These are phyloP conservation scores for Sporophila hypoxantha DNA, from an alignment of 2,113 vertebrate species.

Conservation along the genomic window DNA sequence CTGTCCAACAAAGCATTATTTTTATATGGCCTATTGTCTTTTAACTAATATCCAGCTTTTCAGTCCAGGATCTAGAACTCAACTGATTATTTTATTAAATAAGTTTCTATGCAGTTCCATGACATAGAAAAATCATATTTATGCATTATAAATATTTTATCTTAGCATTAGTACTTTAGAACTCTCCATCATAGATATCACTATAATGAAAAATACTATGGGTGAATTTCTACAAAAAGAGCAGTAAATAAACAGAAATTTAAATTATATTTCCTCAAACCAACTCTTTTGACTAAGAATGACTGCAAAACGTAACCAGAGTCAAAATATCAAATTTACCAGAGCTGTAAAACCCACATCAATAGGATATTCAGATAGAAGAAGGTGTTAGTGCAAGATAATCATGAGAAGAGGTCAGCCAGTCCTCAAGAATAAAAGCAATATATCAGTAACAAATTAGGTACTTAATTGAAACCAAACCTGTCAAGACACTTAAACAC, in stretches of 20 bases:
- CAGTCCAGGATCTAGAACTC: background rate
- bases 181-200: background rate
- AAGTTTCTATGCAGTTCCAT: background rate
- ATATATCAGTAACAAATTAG: background rate
- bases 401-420: background rate
- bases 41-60: background rate
- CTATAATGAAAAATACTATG: background rate
- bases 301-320: background rate
- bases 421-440: background rate
- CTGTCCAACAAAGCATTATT: background rate
- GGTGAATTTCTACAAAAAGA: background rate
- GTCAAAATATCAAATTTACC: background rate
- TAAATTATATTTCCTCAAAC: background rate
- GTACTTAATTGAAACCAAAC: background rate
- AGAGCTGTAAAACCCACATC: background rate
- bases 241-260: background rate
- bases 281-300: background rate
- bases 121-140: background rate
- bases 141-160: background rate
- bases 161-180: background rate
- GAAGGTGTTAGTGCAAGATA: no score
- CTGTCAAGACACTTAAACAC: background rate
- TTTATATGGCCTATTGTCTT: background rate
- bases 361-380: background rate
- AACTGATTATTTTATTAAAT: background rate